These are phyloP conservation scores for Gerris lacustris DNA, from an alignment of 2,888 invertebrate species.

Conservation along the genomic window DNA sequence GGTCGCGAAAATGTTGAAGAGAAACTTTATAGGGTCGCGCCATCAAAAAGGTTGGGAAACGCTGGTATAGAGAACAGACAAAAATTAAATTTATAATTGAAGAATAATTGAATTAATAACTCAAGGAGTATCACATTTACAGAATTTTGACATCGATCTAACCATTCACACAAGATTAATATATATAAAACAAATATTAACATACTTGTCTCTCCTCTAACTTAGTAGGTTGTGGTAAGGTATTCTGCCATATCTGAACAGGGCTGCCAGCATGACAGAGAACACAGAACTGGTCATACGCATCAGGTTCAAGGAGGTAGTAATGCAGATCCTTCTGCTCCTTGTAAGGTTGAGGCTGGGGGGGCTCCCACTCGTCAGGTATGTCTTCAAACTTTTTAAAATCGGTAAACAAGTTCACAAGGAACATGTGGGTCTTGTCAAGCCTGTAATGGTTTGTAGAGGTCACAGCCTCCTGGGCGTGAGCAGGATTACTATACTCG, in stretches of 20 bases:
- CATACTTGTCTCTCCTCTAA: slow-evolving; percentile 68
- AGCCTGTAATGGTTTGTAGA: slow-evolving; percentile 83
- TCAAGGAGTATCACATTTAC: not conserved
- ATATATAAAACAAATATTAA: not conserved
- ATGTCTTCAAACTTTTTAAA: slow-evolving; percentile 87
- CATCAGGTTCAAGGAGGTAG: slow-evolving; percentile 86
- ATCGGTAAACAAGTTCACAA: slow-evolving; percentile 87
- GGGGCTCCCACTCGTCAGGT: slow-evolving; percentile 86
- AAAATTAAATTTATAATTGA: slow-evolving; percentile 12
- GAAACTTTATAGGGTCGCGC: no score
- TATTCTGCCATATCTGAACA: slow-evolving; percentile 80
- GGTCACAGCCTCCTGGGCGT: slow-evolving; percentile 80
- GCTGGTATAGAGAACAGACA: not conserved
- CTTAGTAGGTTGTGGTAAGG: slow-evolving; percentile 68
- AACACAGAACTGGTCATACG: slow-evolving; percentile 63
- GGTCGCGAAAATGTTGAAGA: no score
- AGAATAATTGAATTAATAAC: slow-evolving; percentile 16
- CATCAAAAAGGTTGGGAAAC: no score
- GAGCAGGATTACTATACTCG: slow-evolving; percentile 71
- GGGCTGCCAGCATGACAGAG: slow-evolving; percentile 58
- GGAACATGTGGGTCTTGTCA: slow-evolving; percentile 89
- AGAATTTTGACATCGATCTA: no score
- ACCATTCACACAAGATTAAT: no score
- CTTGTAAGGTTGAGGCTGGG: slow-evolving; percentile 75
- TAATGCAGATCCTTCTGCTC: slow-evolving; percentile 85